Evolutionary conservation across 2,888 invertebrate genomes (phyloP).

Genomic region (Ceraclea dissimilis): DNA sequence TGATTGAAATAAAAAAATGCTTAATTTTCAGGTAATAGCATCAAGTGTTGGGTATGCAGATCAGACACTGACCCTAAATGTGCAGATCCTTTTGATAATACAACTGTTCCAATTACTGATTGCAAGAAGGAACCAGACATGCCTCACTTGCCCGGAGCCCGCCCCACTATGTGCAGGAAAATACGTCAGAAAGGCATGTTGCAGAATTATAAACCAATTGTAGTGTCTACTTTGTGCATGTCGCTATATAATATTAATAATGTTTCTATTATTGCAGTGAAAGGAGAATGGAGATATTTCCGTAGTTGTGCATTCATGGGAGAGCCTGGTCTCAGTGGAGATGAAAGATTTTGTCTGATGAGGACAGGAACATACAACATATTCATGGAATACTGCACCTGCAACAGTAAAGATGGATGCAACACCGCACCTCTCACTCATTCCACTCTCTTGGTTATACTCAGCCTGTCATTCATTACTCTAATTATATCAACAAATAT

Average conservation of each 20-base stretch:
- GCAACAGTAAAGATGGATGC: slow-evolving; percentile 88
- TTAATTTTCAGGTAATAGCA: slow-evolving; percentile 49
- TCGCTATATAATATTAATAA: too few relatives aligned
- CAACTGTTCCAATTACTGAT: slow-evolving; percentile 77
- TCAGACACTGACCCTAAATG: slow-evolving; percentile 86
- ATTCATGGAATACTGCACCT: slow-evolving; percentile 89
- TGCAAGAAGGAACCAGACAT: slow-evolving; percentile 57
- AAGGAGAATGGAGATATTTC: slow-evolving; percentile 83
- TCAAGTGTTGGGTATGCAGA: slow-evolving; percentile 88
- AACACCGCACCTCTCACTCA: slow-evolving; percentile 40
- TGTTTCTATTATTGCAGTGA: slow-evolving; percentile 50
- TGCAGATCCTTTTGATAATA: slow-evolving; percentile 87
- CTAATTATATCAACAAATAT: not conserved
- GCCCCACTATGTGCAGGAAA: slow-evolving; percentile 84
- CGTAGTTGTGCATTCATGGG: slow-evolving; percentile 85
- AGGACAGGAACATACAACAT: slow-evolving; percentile 88
- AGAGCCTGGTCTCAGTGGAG: slow-evolving; percentile 82
- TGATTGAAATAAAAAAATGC: too few relatives aligned
- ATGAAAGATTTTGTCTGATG: slow-evolving; percentile 86
- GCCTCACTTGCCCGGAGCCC: slow-evolving; percentile 58
- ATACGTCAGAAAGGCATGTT: slow-evolving; percentile 76
- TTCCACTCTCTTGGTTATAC: slow-evolving; percentile 1
- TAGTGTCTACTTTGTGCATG: too few relatives aligned
- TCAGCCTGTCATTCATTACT: not conserved
- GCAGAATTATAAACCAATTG: too few relatives aligned